Base-by-base conservation (phyloP, 2,888 invertebrate species). In the Agrochola macilenta region DNA sequence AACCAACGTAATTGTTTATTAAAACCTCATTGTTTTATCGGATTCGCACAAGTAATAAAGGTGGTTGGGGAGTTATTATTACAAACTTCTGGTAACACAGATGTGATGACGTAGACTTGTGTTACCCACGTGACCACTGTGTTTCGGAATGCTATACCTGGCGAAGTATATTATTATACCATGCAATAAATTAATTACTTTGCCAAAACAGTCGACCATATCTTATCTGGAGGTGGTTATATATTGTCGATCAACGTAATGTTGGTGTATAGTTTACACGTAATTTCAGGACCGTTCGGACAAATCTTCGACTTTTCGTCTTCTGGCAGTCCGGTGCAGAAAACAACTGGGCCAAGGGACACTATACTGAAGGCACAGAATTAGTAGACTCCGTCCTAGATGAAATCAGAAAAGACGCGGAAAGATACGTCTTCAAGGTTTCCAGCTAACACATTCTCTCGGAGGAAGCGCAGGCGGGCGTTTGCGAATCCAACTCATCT, bases 391-490 rank as follows among this genome's bases (percentile, higher is more conserved):
- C 98, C 0, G 97, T 96, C 1, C 88, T 97, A 69, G 97, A 97
- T 86, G 97, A 97, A 5, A 96, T 97, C 7, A 95, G 97, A 73
- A 97, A 97, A 90, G 97, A 97, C 90, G 97, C 97, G 2, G 98
- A 98, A 96, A 95, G 97, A 89, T 97, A 98, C 89, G 98, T 88
- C 95, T 97, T 14, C 97, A 97, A 92, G 96, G 97, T 87, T 98
- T 97, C 95, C 98, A 98, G 90, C 91, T 98, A 72, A 97, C 98
- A 7, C 98, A 98, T 91, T 98, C 98, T 0, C 96, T 98, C 2
- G 98, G 98, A 64, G 98, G 98, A 68, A 98, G 98, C 63, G 98
- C 98, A 49, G 98, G 98, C 0, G 98, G 98, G 5, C 98, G 98
- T 11, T 96, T 98, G 94, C 98, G 98, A 52, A 98, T 98, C 0